Evolutionary conservation across 2,888 invertebrate species (phyloP), one percentile per base, ranked within the genome.

Genomic region (Caenorhabditis sp.): DNA sequence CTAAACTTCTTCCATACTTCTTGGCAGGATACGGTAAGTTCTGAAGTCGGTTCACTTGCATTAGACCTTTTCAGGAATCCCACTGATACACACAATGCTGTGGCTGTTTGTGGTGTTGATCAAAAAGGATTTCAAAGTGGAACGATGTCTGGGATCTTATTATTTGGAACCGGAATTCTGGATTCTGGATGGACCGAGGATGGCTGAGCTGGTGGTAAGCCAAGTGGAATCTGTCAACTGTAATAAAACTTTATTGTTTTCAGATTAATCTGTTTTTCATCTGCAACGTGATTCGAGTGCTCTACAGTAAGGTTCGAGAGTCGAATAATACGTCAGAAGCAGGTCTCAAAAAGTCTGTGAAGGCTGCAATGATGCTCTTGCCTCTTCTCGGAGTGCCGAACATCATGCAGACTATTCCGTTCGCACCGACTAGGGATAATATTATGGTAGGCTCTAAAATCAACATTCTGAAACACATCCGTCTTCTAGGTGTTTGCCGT

Each of bases 111-210:
- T 89, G 14, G 85, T 92, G n/a, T 73, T 90, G 22, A 59, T 88
- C 54, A 90, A 90, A 72, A 89, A 90, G 66, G 85, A 86, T 19
- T 91, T 89, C 56, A 90, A 90, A 75, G 89, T 91, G 28, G 85
- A 87, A 69, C 77, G 90, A 28, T 92, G 92, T 83, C 85, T 92
- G 1, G 92, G 92, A 22, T 86, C 87, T 12, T 92, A 92, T 75
- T 92, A 92, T 86, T 76, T 92, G 74, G 90, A 92, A 54, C 86
- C 88, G 19, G 91, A 91, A 35, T 92, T 91, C 76, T 97, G 97
- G 96, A 96, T 97, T 86, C 93, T 97, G 31, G 97, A 97, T 93
- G 96, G 95, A 26, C 97, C 97, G 0, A 94, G 97, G 69, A 94
- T 96, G 80, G 94, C 94, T 2, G 95, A 96, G 26, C 95, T 97